These are phyloP conservation scores for Cephus nigrinus DNA, from an alignment of 2,888 invertebrate species.

Conservation along the genomic window DNA sequence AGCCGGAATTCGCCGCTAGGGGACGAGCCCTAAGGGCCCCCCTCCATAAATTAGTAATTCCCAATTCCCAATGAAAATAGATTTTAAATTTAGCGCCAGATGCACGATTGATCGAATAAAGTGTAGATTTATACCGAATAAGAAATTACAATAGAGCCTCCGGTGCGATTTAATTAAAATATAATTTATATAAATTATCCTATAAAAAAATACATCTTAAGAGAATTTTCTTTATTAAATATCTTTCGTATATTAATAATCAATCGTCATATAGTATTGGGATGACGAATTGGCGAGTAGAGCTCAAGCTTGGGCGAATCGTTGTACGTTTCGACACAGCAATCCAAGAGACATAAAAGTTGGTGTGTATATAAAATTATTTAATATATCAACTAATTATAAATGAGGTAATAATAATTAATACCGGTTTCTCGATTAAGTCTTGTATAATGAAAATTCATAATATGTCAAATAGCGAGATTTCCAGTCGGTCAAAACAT, in stretches of 20 bases:
- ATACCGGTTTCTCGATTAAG: not conserved
- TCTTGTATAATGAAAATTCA: not conserved
- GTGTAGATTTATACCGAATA: no score
- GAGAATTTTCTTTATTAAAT: not conserved
- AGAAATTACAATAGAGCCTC: not conserved
- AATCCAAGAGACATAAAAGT: slow-evolving; percentile 11
- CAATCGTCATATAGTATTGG: slow-evolving; percentile 58
- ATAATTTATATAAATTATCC: not conserved
- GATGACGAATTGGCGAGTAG: slow-evolving; percentile 68
- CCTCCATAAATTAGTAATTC: no score
- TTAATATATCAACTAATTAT: not conserved
- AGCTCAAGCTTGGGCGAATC: slow-evolving; percentile 69
- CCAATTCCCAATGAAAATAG: not conserved
- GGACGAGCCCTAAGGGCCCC: no score
- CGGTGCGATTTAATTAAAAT: not conserved
- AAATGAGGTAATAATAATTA: not conserved
- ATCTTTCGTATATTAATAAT: not conserved
- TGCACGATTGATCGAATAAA: not conserved
- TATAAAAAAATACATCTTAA: not conserved
- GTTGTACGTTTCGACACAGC: slow-evolving; percentile 69
- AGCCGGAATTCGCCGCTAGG: no score
- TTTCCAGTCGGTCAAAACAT: slow-evolving; percentile 66
- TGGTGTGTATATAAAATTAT: slow-evolving; percentile 9
- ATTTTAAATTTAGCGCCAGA: not conserved
- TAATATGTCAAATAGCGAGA: slow-evolving; percentile 45